A percentile compares a stretch with the other conserved stretches of the same genome.
Evolutionary conservation across 2,888 invertebrate species (phyloP).

Genomic region (Trissonchulus latispiculum): DNA sequence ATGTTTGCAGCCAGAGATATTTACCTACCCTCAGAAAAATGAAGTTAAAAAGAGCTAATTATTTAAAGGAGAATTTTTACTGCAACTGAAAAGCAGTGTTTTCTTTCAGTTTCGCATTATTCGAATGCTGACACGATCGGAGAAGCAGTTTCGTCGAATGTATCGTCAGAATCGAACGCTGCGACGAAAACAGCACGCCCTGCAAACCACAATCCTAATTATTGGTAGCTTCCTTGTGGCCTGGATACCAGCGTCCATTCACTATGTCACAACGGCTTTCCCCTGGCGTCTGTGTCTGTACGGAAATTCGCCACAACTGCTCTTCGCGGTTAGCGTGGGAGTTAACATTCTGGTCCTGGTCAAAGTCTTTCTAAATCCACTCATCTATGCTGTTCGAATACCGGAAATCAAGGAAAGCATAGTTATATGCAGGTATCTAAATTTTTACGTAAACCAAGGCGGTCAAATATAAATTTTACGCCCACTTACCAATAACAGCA

Average conservation of each 20-base stretch:
- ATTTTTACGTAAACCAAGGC: no score
- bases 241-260: constrained; percentile 55
- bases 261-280: constrained; percentile 43
- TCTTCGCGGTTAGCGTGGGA: constrained; percentile 31
- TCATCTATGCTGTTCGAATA: constrained; percentile 58
- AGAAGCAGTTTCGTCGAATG: not conserved
- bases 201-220: constrained; percentile 55
- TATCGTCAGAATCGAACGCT: not conserved
- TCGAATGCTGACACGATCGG: not conserved
- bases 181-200: constrained; percentile 50
- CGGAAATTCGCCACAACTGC: constrained; percentile 39
- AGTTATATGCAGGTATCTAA: not conserved
- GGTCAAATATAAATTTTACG: no score
- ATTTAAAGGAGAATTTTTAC: no score
- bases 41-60: no score
- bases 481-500: no score
- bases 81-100: no score
- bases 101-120: not conserved
- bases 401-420: constrained; percentile 50
- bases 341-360: constrained; percentile 54
- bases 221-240: constrained; percentile 54
- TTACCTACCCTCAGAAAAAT: no score
- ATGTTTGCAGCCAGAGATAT: no score
- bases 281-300: constrained; percentile 50
- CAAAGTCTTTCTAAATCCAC: constrained; percentile 56